Evolutionary conservation across 2,797 vertebrate species (phyloP).

Genomic region (Sciurus carolinensis): DNA sequence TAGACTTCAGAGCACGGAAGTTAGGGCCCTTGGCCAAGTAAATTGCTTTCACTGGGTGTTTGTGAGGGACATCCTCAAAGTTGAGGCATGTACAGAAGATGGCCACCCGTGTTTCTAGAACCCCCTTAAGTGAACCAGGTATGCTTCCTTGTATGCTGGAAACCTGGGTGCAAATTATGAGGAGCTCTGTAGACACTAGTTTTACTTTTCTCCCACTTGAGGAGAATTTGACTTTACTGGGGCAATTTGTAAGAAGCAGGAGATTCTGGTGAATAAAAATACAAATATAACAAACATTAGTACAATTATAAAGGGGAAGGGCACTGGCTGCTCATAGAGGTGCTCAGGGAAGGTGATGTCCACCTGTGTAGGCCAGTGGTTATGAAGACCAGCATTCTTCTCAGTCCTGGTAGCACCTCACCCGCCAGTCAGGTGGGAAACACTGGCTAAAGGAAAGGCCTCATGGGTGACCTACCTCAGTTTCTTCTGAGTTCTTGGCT

Average conservation of each 20-base stretch:
- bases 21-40: neutral
- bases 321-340: neutral
- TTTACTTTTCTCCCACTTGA: neutral
- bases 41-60: neutral
- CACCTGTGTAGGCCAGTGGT: neutral
- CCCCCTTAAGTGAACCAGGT: neutral
- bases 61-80: neutral
- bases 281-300: neutral
- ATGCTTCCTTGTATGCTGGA: neutral
- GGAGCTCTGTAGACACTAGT: neutral
- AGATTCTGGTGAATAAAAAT: neutral
- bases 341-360: neutral
- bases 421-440: neutral
- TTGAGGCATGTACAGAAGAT: neutral
- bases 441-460: neutral
- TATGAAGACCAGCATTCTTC: neutral
- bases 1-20: neutral
- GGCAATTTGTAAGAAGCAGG: neutral
- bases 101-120: neutral
- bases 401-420: neutral
- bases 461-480: neutral
- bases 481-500: neutral
- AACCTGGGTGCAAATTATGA: neutral
- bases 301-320: neutral
- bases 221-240: neutral